Percentiles rank a stretch among this genome's conserved stretches.
Conservation (phyloP, 2,797 vertebrate species). For the Garrulus glandarius region DNA sequence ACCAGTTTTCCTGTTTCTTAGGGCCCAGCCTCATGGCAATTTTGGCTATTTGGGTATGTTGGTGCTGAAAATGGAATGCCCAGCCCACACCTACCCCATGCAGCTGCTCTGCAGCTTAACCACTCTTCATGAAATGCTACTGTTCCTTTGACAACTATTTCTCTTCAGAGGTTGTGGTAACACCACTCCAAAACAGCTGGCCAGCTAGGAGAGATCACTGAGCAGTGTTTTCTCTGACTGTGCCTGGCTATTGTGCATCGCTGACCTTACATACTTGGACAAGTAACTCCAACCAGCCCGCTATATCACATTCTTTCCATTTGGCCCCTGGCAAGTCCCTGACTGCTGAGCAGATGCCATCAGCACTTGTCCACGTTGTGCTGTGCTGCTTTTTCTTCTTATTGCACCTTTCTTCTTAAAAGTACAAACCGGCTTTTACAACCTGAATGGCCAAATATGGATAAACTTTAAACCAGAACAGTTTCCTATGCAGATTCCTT, state of each 20-base stretch:
- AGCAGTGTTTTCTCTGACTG: background rate
- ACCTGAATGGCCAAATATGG: background rate
- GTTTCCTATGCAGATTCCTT: background rate
- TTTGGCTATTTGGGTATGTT: background rate
- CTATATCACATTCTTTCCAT: background rate
- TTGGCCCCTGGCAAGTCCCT: background rate
- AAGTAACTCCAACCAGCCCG: background rate
- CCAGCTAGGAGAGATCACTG: background rate
- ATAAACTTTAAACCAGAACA: background rate
- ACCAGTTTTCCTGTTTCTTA: background rate
- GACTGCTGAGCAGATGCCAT: background rate
- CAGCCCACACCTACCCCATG: background rate
- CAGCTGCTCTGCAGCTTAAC: background rate
- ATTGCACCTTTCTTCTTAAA: background rate
- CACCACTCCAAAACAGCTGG: background rate
- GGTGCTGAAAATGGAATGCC: background rate
- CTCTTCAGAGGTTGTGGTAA: background rate
- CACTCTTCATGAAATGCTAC: background rate
- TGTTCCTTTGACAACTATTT: background rate
- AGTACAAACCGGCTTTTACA: background rate
- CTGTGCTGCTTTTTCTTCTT: background rate
- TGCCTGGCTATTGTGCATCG: background rate
- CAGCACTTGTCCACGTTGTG: background rate
- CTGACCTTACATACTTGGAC: background rate
- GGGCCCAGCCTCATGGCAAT: background rate